phyloP scores from a whole-genome alignment of 2,113 vertebrate genomes.

The Copsychus sechellarum region DNA sequence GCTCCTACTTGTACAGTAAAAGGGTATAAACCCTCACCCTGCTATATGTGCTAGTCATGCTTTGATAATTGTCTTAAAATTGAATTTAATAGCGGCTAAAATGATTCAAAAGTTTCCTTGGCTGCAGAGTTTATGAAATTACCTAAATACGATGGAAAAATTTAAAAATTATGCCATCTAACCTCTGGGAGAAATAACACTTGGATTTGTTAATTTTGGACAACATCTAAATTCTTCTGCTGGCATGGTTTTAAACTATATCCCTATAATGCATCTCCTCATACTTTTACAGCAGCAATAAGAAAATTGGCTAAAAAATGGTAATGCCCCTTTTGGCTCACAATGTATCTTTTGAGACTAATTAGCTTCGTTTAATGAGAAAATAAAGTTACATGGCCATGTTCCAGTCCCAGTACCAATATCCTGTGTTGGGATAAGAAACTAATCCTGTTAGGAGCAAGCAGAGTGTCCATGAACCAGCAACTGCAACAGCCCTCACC shows the following conservation, averaged over 20 bases:
- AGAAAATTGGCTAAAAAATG: not conserved
- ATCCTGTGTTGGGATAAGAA: not conserved
- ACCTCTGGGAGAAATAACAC: conserved; percentile 27
- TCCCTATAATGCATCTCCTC: not conserved
- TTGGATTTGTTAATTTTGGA: conserved; percentile 49
- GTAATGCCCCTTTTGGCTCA: not conserved
- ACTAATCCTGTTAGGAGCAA: not conserved
- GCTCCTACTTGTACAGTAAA: not conserved
- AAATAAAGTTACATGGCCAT: not conserved
- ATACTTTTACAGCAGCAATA: not conserved
- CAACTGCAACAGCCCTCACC: not conserved
- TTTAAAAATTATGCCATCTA: not conserved
- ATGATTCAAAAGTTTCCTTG: not conserved
- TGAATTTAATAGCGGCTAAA: not conserved
- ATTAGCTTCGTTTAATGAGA: conserved; percentile 21
- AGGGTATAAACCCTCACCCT: not conserved
- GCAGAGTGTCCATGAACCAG: not conserved
- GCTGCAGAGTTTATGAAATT: not conserved
- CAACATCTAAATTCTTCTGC: not conserved
- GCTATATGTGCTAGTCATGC: not conserved
- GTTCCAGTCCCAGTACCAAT: not conserved
- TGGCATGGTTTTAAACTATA: not conserved
- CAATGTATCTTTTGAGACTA: not conserved
- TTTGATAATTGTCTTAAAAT: not conserved
- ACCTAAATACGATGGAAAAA: not conserved